phyloP scores from a whole-genome alignment of 2,113 vertebrate species.

The Dasyurus viverrinus region DNA sequence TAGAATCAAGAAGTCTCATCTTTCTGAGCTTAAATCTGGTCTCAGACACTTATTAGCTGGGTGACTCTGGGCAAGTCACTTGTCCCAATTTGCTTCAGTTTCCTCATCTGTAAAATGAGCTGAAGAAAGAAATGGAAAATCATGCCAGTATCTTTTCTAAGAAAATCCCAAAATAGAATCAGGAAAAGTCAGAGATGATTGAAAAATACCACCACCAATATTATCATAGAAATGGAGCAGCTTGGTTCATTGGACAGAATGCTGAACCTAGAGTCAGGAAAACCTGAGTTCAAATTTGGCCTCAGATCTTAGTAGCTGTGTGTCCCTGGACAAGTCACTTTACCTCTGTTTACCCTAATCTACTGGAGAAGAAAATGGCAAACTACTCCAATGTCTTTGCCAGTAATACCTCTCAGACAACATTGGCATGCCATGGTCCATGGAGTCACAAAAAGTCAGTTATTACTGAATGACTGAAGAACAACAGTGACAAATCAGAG shows the following conservation, averaged over 20 bases:
- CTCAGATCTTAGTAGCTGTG: neutral
- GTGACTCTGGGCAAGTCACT: neutral
- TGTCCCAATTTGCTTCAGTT: neutral
- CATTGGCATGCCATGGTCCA: neutral
- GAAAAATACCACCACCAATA: too few relatives aligned
- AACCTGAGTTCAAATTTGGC: neutral
- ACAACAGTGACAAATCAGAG: neutral
- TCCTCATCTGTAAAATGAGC: neutral
- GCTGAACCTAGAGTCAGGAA: neutral
- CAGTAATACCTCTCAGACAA: neutral
- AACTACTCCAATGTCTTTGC: neutral
- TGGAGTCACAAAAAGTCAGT: neutral
- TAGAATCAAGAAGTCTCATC: neutral
- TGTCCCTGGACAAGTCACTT: neutral
- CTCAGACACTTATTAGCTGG: neutral
- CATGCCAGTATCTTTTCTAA: neutral
- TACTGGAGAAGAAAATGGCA: neutral
- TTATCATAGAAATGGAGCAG: neutral
- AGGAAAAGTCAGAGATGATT: neutral
- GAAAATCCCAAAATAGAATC: neutral
- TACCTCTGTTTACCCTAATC: neutral
- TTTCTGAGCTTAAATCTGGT: neutral
- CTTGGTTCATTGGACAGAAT: neutral
- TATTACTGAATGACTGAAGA: neutral
- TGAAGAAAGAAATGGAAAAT: neutral